Base-by-base conservation (phyloP, 1,140 invertebrate species). In the Cyphomyrmex costatus region DNA sequence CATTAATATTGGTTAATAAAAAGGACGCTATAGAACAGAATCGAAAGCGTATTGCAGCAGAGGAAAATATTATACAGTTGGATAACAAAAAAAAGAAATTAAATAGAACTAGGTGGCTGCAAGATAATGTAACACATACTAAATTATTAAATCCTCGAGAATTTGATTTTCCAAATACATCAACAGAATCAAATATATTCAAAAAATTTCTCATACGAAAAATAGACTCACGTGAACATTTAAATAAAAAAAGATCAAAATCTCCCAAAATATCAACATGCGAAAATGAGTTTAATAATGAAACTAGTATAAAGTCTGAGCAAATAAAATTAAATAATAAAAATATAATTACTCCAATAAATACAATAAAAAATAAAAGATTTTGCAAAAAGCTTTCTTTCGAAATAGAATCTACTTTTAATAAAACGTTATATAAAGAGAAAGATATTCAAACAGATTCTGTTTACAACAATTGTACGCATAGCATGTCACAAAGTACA, bases 181-280 rank as follows among this genome's bases (percentile, higher is more conserved):
- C 36, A 58, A 16, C 24, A 42, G 10, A 86, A 78, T 53, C 3
- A 58, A 76, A 36, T 21, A 58, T 73, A 12, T 33, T 33, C 30
- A 1, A 76, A 49, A 61, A 10, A 51, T 16, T 60, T 61, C 24
- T 2, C 3, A 0, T n/a, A 8, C 8, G 30, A 60, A 49, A 56
- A 56, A 53, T 36, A 6, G 56, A 77, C 6, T 61, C 88, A 16
- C 83, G 77, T 27, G 53, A 89, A 24, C 2, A 56, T 19, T 76
- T 85, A 63, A 27, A 85, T 51, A 12, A 71, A 46, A 83, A 68
- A 49, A 61, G 12, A 30, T 14, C 24, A 16, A 46, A 82, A 58
- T n/a, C 1, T 71, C 5, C 7, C 16, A 24, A 51, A 24, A 27
- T n/a, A 70, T 2, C 16, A 5, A 27, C 19, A 14, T 7, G 24